Percentiles rank a stretch among this genome's conserved stretches.
Evolutionary conservation across 1,140 invertebrate genomes (phyloP).

Genomic region (Pseudomyrmex gracilis): DNA sequence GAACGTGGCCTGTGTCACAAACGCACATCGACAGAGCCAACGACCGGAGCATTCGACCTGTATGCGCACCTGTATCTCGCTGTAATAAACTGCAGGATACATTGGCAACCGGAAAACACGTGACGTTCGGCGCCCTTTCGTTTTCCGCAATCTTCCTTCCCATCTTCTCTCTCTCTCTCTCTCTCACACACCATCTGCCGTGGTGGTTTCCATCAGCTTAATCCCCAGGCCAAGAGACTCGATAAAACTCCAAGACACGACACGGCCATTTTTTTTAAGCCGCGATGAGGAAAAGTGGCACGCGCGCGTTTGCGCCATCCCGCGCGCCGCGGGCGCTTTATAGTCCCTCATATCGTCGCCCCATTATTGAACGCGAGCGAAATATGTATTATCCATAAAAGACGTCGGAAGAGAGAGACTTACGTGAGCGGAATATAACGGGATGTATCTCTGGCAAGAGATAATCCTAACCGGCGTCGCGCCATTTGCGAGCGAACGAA

Average conservation of each 20-base stretch:
- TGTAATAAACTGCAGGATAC: conserved; percentile 77
- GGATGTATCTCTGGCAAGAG: not conserved
- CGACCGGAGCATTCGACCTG: conserved; percentile 25
- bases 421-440: conserved; percentile 33
- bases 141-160: not conserved
- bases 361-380: conserved; percentile 60
- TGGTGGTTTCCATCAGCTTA: conserved; percentile 61
- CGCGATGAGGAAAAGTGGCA: not conserved
- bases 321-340: conserved; percentile 46
- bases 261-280: conserved; percentile 33
- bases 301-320: conserved; percentile 19
- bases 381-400: conserved; percentile 64
- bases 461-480: conserved; percentile 44
- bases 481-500: conserved; percentile 31
- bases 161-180: too few species aligned
- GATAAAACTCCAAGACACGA: conserved; percentile 67
- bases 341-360: conserved; percentile 31
- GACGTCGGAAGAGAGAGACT: conserved; percentile 30
- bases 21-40: conserved; percentile 74
- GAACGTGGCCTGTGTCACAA: conserved; percentile 75
- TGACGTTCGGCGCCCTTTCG: not conserved
- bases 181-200: not conserved
- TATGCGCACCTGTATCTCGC: conserved; percentile 73
- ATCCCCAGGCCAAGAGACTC: conserved; percentile 54
- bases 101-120: conserved; percentile 7